A percentile compares a stretch with the other conserved stretches of the same genome.
phyloP scores from a whole-genome alignment of 2,113 vertebrate species.

The Odobenus rosmarus region DNA sequence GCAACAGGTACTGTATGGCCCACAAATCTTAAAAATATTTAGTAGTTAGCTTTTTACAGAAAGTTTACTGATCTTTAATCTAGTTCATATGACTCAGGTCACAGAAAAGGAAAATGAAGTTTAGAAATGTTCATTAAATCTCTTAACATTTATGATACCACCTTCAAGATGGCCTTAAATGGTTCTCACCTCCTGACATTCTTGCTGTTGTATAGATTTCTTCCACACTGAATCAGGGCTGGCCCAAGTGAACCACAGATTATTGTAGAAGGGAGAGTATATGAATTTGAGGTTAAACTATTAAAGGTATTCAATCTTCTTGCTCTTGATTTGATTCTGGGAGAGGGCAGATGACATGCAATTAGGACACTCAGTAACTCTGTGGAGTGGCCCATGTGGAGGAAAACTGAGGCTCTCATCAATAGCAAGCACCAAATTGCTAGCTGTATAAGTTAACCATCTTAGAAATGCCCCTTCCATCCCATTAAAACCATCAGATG shows the following conservation, averaged over 20 bases:
- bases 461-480: background rate
- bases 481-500: background rate
- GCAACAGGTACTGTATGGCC: background rate
- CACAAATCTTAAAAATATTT: background rate
- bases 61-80: background rate
- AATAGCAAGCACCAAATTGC: background rate
- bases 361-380: background rate
- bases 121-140: background rate
- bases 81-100: background rate
- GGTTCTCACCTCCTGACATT: background rate
- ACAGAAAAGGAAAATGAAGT: background rate
- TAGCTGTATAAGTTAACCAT: background rate
- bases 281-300: background rate
- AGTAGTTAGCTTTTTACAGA: background rate
- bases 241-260: background rate
- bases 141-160: background rate
- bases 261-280: background rate
- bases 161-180: background rate
- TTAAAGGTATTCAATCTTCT: background rate
- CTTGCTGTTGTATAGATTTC: background rate
- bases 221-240: background rate
- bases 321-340: background rate
- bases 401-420: background rate
- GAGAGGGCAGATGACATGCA: background rate
- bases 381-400: background rate